Percentiles rank a stretch among this genome's conserved stretches.
phyloP scores from a whole-genome alignment of 2,797 vertebrate genomes.

The Galagoides demidoff region DNA sequence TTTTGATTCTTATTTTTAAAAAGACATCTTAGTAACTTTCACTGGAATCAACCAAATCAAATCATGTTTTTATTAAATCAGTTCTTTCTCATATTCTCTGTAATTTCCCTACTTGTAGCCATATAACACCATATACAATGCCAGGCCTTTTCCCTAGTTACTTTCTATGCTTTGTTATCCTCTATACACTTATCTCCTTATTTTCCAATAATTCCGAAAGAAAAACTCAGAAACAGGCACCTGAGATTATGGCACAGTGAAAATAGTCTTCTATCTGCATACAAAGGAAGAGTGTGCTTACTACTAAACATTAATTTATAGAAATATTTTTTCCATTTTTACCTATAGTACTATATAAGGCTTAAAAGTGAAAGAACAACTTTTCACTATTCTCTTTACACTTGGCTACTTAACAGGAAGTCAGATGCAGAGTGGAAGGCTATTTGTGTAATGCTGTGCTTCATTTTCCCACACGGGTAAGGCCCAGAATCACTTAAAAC shows the following conservation, averaged over 20 bases:
- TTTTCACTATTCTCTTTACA: slow-evolving; percentile 43
- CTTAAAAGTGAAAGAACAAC: slow-evolving; percentile 43
- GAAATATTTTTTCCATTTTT: slow-evolving; percentile 45
- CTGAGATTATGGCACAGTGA: slow-evolving; percentile 71
- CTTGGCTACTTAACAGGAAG: slow-evolving; percentile 11
- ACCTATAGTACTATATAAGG: slow-evolving; percentile 23
- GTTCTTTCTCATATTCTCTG: slow-evolving; percentile 10
- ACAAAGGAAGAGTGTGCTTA: background rate
- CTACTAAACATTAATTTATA: slow-evolving; percentile 29
- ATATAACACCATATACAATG: background rate
- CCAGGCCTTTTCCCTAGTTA: slow-evolving; percentile 30
- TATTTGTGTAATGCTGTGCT: slow-evolving; percentile 4
- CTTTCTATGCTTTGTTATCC: slow-evolving; percentile 10
- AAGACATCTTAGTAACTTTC: slow-evolving; percentile 3
- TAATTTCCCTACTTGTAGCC: slow-evolving; percentile 31
- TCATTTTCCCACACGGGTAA: background rate
- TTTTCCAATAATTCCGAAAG: slow-evolving; percentile 55
- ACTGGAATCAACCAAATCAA: slow-evolving; percentile 11
- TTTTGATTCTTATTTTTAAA: slow-evolving; percentile 59
- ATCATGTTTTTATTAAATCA: slow-evolving; percentile 3
- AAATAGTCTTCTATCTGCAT: slow-evolving; percentile 34
- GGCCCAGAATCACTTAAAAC: slow-evolving; percentile 35
- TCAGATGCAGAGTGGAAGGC: slow-evolving; percentile 55
- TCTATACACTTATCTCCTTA: slow-evolving; percentile 6
- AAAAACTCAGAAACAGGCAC: slow-evolving; percentile 63